Percentiles rank a stretch among this genome's conserved stretches.
Conservation (phyloP, 92 coral and sea anemone genomes). For the Chrysogorgia sp. region DNA sequence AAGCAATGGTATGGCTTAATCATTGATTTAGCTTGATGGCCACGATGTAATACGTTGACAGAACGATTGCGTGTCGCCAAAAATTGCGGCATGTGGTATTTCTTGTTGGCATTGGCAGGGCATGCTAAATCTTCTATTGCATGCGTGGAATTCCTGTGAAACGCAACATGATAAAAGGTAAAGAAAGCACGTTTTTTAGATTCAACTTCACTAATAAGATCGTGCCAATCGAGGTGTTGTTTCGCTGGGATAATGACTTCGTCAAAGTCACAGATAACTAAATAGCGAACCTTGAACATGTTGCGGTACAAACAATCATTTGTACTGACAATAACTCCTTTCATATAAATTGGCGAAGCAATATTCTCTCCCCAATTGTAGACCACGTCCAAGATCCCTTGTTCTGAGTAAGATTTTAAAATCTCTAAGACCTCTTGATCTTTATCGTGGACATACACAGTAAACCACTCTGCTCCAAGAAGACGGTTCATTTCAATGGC, state of each 20-base stretch:
- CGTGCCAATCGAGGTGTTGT: background rate
- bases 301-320: constrained; percentile 20
- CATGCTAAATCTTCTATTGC: background rate
- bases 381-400: constrained; percentile 11
- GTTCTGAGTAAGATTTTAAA: background rate
- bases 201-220: background rate
- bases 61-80: constrained; percentile 14
- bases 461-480: constrained; percentile 24
- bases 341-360: background rate
- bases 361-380: constrained; percentile 14
- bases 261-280: constrained; percentile 17
- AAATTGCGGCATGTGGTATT: background rate
- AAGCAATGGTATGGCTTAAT: background rate
- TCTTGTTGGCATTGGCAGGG: background rate
- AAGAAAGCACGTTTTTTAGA: background rate
- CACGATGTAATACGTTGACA: background rate
- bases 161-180: constrained; percentile 2
- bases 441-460: constrained; percentile 7
- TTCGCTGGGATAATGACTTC: constrained; percentile 3
- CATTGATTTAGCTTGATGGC: constrained; percentile 19
- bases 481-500: constrained; percentile 22
- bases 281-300: constrained; percentile 14
- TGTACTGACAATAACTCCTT: background rate
- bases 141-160: background rate
- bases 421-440: background rate